These are phyloP conservation scores for Nesoenas mayeri DNA, from an alignment of 2,113 vertebrate species.

Conservation along the genomic window DNA sequence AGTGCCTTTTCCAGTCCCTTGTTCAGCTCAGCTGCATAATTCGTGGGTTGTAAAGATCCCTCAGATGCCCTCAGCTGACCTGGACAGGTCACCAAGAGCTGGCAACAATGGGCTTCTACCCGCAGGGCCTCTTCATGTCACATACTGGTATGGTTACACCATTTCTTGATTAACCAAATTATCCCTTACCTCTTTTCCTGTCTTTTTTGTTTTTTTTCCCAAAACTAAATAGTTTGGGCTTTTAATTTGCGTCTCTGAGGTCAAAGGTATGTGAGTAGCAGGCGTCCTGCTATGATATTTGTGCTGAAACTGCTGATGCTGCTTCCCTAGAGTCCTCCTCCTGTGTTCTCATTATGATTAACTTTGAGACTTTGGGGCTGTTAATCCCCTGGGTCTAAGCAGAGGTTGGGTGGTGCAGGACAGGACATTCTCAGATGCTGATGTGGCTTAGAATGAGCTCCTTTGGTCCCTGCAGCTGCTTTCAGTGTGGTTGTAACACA, in stretches of 20 bases:
- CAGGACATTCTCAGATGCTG: not conserved
- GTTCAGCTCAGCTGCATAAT: not conserved
- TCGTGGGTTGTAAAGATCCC: not conserved
- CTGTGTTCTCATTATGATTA: accelerated
- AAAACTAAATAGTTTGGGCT: not conserved
- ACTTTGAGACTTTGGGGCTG: not conserved
- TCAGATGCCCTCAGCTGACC: not conserved
- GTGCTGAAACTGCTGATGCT: not conserved
- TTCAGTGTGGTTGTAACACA: accelerated
- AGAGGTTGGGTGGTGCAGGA: not conserved
- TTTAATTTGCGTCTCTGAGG: not conserved
- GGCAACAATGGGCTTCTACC: not conserved
- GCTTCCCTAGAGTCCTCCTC: not conserved
- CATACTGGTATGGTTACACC: not conserved
- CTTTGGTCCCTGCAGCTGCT: accelerated
- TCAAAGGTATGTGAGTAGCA: not conserved
- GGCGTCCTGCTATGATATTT: not conserved
- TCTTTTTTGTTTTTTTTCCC: not conserved
- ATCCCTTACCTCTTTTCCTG: not conserved
- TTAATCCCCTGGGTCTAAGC: not conserved
- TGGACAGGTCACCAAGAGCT: not conserved
- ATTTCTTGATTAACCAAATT: not conserved
- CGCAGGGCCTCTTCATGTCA: not conserved
- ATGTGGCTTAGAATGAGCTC: accelerated
- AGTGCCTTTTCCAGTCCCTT: not conserved